These are phyloP conservation scores for Nowickia ferox DNA, from an alignment of 2,888 invertebrate species.

Conservation along the genomic window DNA sequence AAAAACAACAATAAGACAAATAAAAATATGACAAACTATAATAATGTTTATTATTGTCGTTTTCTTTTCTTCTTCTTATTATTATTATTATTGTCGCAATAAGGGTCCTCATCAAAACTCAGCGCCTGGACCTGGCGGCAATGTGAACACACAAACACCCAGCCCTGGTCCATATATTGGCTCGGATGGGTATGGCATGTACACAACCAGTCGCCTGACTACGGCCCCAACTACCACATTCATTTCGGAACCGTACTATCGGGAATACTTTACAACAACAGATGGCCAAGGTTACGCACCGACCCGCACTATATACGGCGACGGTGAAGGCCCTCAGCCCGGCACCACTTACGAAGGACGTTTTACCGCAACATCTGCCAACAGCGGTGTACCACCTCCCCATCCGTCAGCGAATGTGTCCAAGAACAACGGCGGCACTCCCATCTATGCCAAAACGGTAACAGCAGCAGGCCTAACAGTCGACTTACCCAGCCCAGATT, in stretches of 20 bases:
- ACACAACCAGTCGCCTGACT: conserved; percentile 80
- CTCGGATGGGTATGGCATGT: conserved; percentile 83
- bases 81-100: conserved; percentile 37
- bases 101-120: conserved; percentile 80
- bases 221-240: conserved; percentile 84
- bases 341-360: conserved; percentile 82
- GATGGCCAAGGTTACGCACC: conserved; percentile 83
- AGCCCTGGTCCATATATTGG: conserved; percentile 83
- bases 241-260: conserved; percentile 89
- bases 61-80: not conserved
- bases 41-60: conserved; percentile 14
- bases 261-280: conserved; percentile 88
- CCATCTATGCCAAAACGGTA: conserved; percentile 84
- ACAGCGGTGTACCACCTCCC: conserved; percentile 68
- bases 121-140: conserved; percentile 74
- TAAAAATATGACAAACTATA: not conserved
- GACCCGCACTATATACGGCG: conserved; percentile 81
- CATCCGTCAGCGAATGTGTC: conserved; percentile 76
- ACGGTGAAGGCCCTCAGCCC: conserved; percentile 81
- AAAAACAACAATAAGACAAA: conserved; percentile 26
- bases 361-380: conserved; percentile 79
- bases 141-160: conserved; percentile 82
- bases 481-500: conserved; percentile 97
- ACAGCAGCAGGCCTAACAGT: conserved; percentile 93
- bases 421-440: conserved; percentile 76